These are phyloP conservation scores for Dendrolimus pini DNA, from an alignment of 2,888 invertebrate genomes.

Conservation along the genomic window DNA sequence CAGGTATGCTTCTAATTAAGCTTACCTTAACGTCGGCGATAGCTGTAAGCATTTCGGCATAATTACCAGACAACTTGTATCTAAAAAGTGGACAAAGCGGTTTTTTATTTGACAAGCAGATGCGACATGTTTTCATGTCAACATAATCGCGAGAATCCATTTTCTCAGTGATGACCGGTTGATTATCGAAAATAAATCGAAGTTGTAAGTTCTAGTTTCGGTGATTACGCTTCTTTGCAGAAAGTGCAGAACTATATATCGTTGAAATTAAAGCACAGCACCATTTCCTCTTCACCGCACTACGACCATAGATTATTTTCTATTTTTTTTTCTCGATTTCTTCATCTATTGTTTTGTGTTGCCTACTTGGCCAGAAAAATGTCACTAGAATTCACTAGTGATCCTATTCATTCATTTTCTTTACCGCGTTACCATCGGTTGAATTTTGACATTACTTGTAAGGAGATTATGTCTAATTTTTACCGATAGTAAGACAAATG, in stretches of 20 bases:
- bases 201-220: conserved; percentile 8
- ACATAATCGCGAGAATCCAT: conserved; percentile 35
- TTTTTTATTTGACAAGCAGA: conserved; percentile 60
- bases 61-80: conserved; percentile 67
- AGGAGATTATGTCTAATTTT: no score
- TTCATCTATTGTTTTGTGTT: neutral
- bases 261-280: conserved; percentile 11
- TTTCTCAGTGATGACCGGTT: conserved; percentile 33
- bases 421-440: neutral
- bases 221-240: neutral
- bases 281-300: conserved; percentile 29
- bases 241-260: conserved; percentile 4
- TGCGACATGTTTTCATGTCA: conserved; percentile 61
- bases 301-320: conserved; percentile 27
- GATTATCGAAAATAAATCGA: conserved; percentile 31
- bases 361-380: no score
- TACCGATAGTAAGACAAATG: no score
- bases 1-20: conserved; percentile 4
- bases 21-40: conserved; percentile 68
- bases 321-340: conserved; percentile 8
- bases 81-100: conserved; percentile 63
- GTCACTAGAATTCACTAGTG: neutral
- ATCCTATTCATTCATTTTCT: neutral
- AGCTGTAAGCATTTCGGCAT: conserved; percentile 71
- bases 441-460: no score